Base-by-base conservation (phyloP, 2,113 vertebrate genomes). In the Crotalus horridus region DNA sequence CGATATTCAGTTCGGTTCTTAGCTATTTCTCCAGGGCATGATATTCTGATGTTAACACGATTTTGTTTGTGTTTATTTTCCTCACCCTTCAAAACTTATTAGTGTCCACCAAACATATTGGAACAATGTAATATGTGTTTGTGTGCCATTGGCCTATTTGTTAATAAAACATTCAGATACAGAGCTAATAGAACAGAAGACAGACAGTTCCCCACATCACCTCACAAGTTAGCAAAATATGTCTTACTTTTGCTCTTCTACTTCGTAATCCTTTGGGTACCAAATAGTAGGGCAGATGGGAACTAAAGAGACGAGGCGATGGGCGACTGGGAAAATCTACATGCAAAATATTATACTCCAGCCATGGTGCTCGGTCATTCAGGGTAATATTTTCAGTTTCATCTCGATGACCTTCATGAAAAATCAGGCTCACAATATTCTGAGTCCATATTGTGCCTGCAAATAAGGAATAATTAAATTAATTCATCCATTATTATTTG, bases 281-380 rank as follows among this genome's bases (percentile, higher is more conserved):
- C 87, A 97, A 94, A 89, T 96, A 95, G 89, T 97, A 96, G 5
- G 95, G 95, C 29, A 98, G 1, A 46, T 98, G 97, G 3, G 95
- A 85, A 53, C 39, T 0, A 29, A 98, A 96, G 43, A 96, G 17
- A 5, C 95, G 95, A 93, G 96, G 96, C 29, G 23, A 89, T 69
- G 95, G 93, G 54, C 93, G 90, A 5, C 0, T 13, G 2, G 26
- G 0, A 21, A 39, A 94, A 90, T 95, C 89, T 5, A 0, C 0
- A 0, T 89, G 29, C 12, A 69, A n/a, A 6, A 2, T 1, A 2
- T 0, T 0, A 11, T 0, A 0, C 55, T 97, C 96, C 64, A 97
- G 55, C 92, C 94, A 97, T 7, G 96, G 33, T 39, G 33, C 69
- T 17, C 69, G 0, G 6, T 39, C 6, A 81, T 4, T 1, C 17